These are phyloP conservation scores for Coccyzus lansbergi DNA, from an alignment of 2,797 vertebrate species.

Conservation along the genomic window DNA sequence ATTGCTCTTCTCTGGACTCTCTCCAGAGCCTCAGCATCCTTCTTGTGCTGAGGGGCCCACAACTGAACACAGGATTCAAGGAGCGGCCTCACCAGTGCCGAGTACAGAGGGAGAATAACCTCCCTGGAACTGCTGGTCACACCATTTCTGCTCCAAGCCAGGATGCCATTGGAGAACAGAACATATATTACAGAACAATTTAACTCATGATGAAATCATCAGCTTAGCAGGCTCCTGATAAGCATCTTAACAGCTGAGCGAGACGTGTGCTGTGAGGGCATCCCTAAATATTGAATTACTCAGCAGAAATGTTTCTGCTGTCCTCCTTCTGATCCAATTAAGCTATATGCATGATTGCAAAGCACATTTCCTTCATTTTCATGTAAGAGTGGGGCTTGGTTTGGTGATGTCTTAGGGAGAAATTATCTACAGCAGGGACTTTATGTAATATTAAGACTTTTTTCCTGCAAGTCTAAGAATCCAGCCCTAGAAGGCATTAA, in stretches of 20 bases:
- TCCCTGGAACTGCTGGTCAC: too few species aligned
- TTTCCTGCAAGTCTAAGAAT: neutral
- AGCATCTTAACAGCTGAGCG: neutral
- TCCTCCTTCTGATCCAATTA: neutral
- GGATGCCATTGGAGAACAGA: too few species aligned
- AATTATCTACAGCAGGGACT: neutral
- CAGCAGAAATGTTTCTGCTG: neutral
- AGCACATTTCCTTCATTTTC: neutral
- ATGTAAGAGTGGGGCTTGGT: neutral
- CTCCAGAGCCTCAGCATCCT: too few species aligned
- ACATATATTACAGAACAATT: neutral
- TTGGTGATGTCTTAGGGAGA: neutral
- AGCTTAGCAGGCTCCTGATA: neutral
- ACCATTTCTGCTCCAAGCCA: too few species aligned
- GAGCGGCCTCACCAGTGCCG: too few species aligned
- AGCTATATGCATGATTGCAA: neutral
- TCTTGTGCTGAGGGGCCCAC: too few species aligned
- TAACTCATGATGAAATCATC: neutral
- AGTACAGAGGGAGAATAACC: too few species aligned
- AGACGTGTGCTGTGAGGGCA: rapidly evolving
- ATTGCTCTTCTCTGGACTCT: too few species aligned
- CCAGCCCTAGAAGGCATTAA: neutral
- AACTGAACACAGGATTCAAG: too few species aligned
- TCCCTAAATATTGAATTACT: neutral
- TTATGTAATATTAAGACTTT: neutral